Evolutionary conservation across 37 sponge, comb jelly and placozoan species (phyloP).

Genomic region (Tethya wilhelma): DNA sequence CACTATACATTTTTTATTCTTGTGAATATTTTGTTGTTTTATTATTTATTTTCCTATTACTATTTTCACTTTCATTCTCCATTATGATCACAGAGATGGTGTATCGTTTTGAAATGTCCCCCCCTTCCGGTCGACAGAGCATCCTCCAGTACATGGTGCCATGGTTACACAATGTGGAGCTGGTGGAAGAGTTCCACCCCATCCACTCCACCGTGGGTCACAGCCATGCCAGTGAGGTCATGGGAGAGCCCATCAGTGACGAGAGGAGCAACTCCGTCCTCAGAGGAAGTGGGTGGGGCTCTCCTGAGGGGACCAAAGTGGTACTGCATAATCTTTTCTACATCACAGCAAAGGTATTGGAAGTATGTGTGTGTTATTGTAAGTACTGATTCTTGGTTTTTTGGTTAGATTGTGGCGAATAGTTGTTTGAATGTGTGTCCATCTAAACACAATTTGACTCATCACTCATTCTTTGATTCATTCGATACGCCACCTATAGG

Average conservation of each 20-base stretch:
- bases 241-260: background rate
- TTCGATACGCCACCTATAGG: too few species aligned
- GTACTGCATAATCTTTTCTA: constrained; percentile 87
- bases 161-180: constrained; percentile 86
- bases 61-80: too few species aligned
- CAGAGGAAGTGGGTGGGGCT: constrained; percentile 88
- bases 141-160: constrained; percentile 90
- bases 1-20: too few species aligned
- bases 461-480: too few species aligned
- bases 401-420: too few species aligned
- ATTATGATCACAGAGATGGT: constrained; percentile 74
- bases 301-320: constrained; percentile 73
- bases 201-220: constrained; percentile 1
- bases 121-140: constrained; percentile 53
- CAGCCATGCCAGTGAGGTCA: background rate
- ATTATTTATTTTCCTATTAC: background rate
- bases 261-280: constrained; percentile 17
- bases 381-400: background rate
- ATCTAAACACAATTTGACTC: too few species aligned
- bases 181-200: constrained; percentile 58
- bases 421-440: too few species aligned
- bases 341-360: constrained; percentile 83
- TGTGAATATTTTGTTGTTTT: constrained; percentile 1
- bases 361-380: background rate
- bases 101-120: constrained; percentile 67